A percentile compares a stretch with the other conserved stretches of the same genome.
Evolutionary conservation across 1,140 invertebrate genomes (phyloP).

Genomic region (Saccostrea echinata): DNA sequence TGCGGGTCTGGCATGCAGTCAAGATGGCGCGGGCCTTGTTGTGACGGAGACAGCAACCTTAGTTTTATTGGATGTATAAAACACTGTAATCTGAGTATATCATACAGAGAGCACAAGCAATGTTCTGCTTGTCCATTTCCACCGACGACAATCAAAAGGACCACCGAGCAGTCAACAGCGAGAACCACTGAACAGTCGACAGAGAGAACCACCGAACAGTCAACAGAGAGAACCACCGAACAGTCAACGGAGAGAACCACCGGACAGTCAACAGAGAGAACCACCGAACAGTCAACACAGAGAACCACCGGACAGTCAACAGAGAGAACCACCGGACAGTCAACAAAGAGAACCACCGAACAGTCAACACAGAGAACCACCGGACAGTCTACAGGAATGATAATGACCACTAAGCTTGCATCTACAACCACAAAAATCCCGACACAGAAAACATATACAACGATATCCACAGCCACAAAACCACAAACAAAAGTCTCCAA

Average conservation of each 20-base stretch:
- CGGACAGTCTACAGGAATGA: neutral
- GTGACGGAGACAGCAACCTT: neutral
- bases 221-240: too few relatives aligned
- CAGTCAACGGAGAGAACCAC: too few relatives aligned
- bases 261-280: neutral
- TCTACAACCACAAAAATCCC: too few relatives aligned
- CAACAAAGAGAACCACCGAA: neutral
- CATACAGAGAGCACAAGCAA: neutral
- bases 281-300: neutral
- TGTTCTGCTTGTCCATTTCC: neutral
- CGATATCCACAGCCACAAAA: too few relatives aligned
- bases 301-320: neutral
- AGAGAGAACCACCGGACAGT: neutral
- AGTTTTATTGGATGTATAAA: neutral
- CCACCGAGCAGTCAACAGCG: neutral
- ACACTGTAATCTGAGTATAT: slow-evolving; percentile 7
- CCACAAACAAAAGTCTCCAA: too few relatives aligned
- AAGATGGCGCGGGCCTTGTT: neutral
- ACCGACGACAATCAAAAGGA: neutral
- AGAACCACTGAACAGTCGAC: too few relatives aligned
- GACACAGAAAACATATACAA: too few relatives aligned
- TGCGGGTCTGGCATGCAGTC: neutral
- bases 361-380: neutral
- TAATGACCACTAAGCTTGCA: too few relatives aligned
- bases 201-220: too few relatives aligned